Evolutionary conservation across 1,140 invertebrate genomes (phyloP).

Genomic region (Pachyrhynchus sulphureomaculatus): DNA sequence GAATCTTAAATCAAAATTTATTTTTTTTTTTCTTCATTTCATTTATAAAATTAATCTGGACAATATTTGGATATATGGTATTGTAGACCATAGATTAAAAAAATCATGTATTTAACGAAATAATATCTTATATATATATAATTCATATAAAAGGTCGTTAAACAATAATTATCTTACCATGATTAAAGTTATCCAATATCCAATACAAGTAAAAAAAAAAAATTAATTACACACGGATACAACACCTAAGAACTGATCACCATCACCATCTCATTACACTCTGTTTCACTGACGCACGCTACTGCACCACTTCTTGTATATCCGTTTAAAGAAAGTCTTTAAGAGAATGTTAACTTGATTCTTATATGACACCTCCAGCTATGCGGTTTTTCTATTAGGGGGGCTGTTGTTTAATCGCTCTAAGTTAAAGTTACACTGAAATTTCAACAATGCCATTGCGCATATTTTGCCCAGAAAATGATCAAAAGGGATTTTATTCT

Average conservation of each 20-base stretch:
- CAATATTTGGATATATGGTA: too few species aligned
- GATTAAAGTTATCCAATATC: constrained; percentile 20
- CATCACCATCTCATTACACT: constrained; percentile 27
- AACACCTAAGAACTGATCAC: constrained; percentile 25
- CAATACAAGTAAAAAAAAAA: constrained; percentile 2
- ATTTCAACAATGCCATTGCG: not conserved
- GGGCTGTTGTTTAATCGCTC: not conserved
- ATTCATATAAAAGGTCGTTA: too few species aligned
- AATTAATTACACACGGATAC: constrained; percentile 8
- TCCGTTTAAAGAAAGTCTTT: constrained; percentile 30
- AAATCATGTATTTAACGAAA: too few species aligned
- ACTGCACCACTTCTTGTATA: constrained; percentile 27
- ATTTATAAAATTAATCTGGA: too few species aligned
- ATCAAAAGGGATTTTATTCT: too few species aligned
- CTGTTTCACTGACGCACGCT: constrained; percentile 25
- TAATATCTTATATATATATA: too few species aligned
- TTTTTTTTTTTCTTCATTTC: too few species aligned
- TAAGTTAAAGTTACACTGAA: too few species aligned
- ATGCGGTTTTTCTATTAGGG: not conserved
- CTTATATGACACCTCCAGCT: constrained; percentile 25
- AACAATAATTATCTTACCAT: constrained; percentile 17
- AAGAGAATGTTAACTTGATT: constrained; percentile 17
- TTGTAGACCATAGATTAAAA: too few species aligned
- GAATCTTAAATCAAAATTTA: too few species aligned
- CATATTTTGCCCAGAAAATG: not conserved